Conservation (phyloP, 2,888 invertebrate species). For the Synergus laeviventris region DNA sequence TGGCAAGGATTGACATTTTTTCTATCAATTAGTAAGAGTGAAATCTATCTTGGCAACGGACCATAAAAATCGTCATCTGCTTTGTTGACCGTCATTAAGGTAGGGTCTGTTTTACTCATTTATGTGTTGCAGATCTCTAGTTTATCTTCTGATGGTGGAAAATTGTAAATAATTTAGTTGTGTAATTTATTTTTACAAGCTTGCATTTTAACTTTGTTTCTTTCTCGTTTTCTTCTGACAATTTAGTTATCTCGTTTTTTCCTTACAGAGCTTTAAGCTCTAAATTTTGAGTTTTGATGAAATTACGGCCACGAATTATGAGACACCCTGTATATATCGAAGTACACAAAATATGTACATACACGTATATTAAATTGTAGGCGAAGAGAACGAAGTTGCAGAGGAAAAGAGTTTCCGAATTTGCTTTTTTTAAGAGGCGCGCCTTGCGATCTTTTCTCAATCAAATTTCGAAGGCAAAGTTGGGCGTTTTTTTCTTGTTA, state of each 20-base stretch:
- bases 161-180: slow-evolving; percentile 32
- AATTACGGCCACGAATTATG: slow-evolving; percentile 22
- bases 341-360: slow-evolving; percentile 31
- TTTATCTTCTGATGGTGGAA: neutral
- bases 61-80: neutral
- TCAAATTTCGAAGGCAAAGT: slow-evolving; percentile 5
- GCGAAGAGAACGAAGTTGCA: slow-evolving; percentile 18
- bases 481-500: neutral
- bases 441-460: neutral
- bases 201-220: slow-evolving; percentile 22
- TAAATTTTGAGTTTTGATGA: neutral
- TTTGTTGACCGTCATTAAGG: neutral
- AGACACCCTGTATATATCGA: slow-evolving; percentile 36
- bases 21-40: neutral
- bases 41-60: neutral
- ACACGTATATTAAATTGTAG: slow-evolving; percentile 21
- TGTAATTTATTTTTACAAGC: slow-evolving; percentile 21
- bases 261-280: neutral
- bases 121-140: neutral
- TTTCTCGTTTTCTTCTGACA: neutral
- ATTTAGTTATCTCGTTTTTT: neutral
- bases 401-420: slow-evolving; percentile 30
- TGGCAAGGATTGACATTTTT: neutral
- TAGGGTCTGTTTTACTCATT: neutral
- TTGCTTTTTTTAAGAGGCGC: slow-evolving; percentile 23